These are phyloP conservation scores for Cisticola juncidis DNA, from an alignment of 2,113 vertebrate species.

Conservation along the genomic window DNA sequence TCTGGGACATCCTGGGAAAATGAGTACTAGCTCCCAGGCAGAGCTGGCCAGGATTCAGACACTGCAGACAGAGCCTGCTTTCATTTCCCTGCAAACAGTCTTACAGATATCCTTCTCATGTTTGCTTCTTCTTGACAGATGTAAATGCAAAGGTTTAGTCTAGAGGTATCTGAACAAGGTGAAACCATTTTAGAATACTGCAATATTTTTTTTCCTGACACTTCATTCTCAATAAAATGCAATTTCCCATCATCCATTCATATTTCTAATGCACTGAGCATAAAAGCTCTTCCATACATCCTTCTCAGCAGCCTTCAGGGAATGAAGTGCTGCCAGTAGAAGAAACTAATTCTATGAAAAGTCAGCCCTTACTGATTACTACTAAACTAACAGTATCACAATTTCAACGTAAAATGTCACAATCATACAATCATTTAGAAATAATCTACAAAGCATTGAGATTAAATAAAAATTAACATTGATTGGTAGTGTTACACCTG, in stretches of 20 bases:
- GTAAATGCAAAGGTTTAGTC: neutral
- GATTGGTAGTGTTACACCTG: neutral
- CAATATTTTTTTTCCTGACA: neutral
- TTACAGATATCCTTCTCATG: neutral
- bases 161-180: neutral
- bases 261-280: neutral
- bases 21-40: neutral
- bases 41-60: neutral
- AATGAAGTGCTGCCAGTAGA: neutral
- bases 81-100: neutral
- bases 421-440: neutral
- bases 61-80: neutral
- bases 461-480: neutral
- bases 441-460: neutral
- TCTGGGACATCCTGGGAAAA: neutral
- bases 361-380: neutral
- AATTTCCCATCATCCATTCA: neutral
- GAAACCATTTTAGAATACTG: neutral
- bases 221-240: neutral
- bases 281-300: neutral
- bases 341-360: neutral
- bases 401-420: neutral
- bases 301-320: neutral
- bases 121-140: neutral
- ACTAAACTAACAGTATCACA: neutral